phyloP scores from a whole-genome alignment of 1,140 invertebrate genomes.

The Trypoxylus dichotomus region DNA sequence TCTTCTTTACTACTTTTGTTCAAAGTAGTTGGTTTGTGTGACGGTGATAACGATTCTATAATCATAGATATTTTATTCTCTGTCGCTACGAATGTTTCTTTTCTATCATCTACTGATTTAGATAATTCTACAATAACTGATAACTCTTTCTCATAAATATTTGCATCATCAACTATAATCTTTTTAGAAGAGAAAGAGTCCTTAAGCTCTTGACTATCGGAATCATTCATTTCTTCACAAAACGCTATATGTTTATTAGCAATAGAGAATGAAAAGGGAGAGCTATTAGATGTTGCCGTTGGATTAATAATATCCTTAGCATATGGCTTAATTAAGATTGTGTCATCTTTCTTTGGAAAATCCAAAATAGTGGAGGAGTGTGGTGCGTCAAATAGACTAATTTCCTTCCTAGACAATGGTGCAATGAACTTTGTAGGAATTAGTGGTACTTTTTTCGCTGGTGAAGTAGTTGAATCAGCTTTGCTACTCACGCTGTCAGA shows the following conservation, averaged over 20 bases:
- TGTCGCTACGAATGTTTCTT: background rate
- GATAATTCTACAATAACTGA: background rate
- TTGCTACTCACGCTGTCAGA: background rate
- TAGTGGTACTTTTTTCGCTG: background rate
- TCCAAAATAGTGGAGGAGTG: background rate
- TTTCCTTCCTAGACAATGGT: background rate
- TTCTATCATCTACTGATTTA: constrained; percentile 11
- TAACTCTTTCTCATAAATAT: background rate
- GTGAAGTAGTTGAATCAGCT: constrained; percentile 19
- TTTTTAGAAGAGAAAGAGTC: background rate
- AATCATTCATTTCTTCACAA: constrained; percentile 10
- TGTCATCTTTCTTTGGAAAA: background rate
- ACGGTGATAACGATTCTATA: background rate
- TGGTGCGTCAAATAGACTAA: background rate
- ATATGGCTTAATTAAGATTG: background rate
- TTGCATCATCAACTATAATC: background rate
- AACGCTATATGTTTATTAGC: background rate
- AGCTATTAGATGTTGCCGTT: background rate
- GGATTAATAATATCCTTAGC: background rate
- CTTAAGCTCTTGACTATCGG: constrained; percentile 32
- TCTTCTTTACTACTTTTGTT: background rate
- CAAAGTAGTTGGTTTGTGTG: background rate
- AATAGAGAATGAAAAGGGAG: background rate
- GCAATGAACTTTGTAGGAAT: background rate
- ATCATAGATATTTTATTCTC: background rate